Base-by-base conservation (phyloP, 1,140 invertebrate genomes). In the Dendroctonus valens region DNA sequence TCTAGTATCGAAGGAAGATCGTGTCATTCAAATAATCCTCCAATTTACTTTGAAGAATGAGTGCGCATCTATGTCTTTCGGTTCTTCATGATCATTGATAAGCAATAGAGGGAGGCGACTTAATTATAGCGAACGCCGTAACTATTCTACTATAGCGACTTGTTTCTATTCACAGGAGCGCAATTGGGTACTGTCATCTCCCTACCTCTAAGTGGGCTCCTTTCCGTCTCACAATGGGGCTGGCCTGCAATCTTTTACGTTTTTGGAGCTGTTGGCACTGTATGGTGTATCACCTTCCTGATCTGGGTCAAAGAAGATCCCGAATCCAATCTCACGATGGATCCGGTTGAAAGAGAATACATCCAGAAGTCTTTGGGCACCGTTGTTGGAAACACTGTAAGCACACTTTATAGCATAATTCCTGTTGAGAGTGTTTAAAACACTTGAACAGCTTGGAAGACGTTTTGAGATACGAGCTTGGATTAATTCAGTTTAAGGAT, bases 171-270 rank as follows among this genome's bases (percentile, higher is more conserved):
- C 70, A 37, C 72, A 91, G 91, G 91, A 40, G 89, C 91, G 0
- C 90, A 93, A 76, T 92, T 94, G 80, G 92, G 92, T 61, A 93
- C 91, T 0, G 89, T 94, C 3, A 86, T 93, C 41, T 92, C 91
- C 0, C 90, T 93, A 87, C 91, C 91, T 0, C 75, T 93, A 41
- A 92, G 89, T 54, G 92, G 92, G 50, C 75, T 92, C 3, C 79
- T 94, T n/a, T 90, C 91, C 0, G 87, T 86, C 7, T 90, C 91
- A 70, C 77, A 85, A n/a, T 88, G 86, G 44, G 90, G 91, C 26
- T 94, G 92, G 92, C 91, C 91, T 0, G 92, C 90, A n/a, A 92
- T 93, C 60, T 95, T 94, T 79, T 94, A 94, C 79, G 88, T 93
- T 11, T 94, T 93, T 74, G 92, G 92, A 6, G 74, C 85, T 0